A percentile compares a stretch with the other conserved stretches of the same genome.
These are phyloP conservation scores for Tillus elongatus DNA, from an alignment of 2,888 invertebrate species.

Conservation along the genomic window DNA sequence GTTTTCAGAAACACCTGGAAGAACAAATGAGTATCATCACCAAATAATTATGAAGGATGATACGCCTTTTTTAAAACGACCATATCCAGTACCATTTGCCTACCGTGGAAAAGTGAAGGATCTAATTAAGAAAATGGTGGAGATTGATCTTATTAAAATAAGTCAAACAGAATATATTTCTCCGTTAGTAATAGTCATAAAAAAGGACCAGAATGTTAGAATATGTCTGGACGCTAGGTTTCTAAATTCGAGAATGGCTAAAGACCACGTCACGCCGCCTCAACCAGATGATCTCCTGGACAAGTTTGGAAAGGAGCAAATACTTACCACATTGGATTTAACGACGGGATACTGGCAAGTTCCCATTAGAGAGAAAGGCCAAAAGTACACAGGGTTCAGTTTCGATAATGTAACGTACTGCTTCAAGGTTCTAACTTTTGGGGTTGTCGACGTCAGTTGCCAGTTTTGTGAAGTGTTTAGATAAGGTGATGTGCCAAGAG, in stretches of 20 bases:
- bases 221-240: background rate
- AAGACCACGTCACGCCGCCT: conserved; percentile 1
- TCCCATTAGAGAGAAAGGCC: background rate
- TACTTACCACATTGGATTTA: background rate
- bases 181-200: background rate
- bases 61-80: background rate
- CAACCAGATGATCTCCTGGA: background rate
- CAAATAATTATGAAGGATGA: background rate
- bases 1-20: background rate
- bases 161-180: background rate
- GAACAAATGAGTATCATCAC: background rate
- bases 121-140: background rate
- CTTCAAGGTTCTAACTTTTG: background rate
- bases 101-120: background rate
- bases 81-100: background rate
- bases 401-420: background rate
- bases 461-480: background rate
- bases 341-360: background rate
- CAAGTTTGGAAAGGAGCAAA: background rate
- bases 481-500: background rate
- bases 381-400: background rate
- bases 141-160: background rate
- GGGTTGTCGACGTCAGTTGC: background rate
- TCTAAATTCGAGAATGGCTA: background rate
- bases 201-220: background rate